A percentile compares a stretch with the other conserved stretches of the same genome.
These are phyloP conservation scores for Zygogramma bicolorata DNA, from an alignment of 2,888 invertebrate genomes.

Conservation along the genomic window DNA sequence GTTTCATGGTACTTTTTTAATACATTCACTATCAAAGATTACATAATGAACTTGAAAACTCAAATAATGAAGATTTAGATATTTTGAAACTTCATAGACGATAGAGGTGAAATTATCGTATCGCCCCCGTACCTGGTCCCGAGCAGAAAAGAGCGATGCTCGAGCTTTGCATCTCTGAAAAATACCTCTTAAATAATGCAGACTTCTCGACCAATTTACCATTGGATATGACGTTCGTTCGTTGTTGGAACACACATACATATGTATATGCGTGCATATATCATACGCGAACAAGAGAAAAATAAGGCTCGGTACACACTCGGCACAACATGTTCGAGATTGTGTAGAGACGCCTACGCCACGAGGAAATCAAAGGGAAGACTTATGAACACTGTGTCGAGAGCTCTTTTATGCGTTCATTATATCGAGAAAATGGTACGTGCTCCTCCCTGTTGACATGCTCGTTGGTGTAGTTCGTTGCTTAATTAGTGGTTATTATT, in stretches of 20 bases:
- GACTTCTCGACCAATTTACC: conserved; percentile 49
- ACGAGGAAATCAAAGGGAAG: conserved; percentile 42
- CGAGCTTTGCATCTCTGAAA: conserved; percentile 29
- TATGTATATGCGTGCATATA: conserved; percentile 52
- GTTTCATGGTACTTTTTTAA: too few relatives aligned
- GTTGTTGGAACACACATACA: conserved; percentile 52
- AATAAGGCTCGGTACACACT: conserved; percentile 50
- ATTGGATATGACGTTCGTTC: conserved; percentile 47
- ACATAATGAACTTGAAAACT: too few relatives aligned
- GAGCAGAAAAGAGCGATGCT: not conserved
- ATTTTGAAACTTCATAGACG: too few relatives aligned
- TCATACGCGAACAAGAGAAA: conserved; percentile 49
- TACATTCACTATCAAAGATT: too few relatives aligned
- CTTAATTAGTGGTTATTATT: not conserved
- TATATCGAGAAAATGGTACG: not conserved
- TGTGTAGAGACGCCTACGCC: conserved; percentile 60
- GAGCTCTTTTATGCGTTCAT: conserved; percentile 2
- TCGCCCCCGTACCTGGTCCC: not conserved
- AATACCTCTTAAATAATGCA: conserved; percentile 43
- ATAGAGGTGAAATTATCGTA: too few relatives aligned
- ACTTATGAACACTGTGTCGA: not conserved
- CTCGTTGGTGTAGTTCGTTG: not conserved
- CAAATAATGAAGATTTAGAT: too few relatives aligned
- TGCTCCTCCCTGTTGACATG: not conserved
- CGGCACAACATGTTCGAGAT: conserved; percentile 24